Percentiles rank a stretch among this genome's conserved stretches.
phyloP scores from a whole-genome alignment of 2,888 invertebrate genomes.

The Eristalis intricaria region DNA sequence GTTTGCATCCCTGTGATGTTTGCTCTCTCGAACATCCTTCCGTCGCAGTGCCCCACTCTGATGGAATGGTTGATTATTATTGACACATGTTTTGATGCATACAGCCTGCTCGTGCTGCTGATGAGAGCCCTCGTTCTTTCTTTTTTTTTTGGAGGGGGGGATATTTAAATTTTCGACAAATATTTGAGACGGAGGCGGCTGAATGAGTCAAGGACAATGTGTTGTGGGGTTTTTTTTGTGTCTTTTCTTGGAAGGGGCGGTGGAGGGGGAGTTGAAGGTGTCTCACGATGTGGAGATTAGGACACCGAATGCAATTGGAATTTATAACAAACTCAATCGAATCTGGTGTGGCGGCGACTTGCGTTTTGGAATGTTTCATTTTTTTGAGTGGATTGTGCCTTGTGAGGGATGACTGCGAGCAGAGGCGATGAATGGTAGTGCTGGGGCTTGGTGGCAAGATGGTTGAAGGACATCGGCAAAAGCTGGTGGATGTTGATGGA shows the following conservation, averaged over 20 bases:
- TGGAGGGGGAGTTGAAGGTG: background rate
- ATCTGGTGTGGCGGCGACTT: background rate
- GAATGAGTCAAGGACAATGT: too few relatives aligned
- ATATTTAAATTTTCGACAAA: conserved; percentile 6
- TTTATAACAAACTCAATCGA: background rate
- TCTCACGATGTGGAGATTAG: conserved; percentile 5
- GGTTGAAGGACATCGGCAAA: too few relatives aligned
- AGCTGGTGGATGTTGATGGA: too few relatives aligned
- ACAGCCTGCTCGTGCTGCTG: conserved; percentile 7
- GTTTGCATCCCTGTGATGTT: conserved; percentile 64
- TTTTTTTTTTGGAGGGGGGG: background rate
- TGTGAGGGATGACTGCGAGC: too few relatives aligned
- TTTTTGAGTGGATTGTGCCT: too few relatives aligned
- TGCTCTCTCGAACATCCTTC: conserved; percentile 52
- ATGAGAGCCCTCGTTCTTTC: background rate
- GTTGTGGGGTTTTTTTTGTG: background rate
- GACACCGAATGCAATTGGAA: conserved; percentile 8
- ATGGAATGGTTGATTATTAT: conserved; percentile 70
- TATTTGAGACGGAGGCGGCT: background rate
- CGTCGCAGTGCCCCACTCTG: conserved; percentile 36
- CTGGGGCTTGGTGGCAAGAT: too few relatives aligned
- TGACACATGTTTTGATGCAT: conserved; percentile 66
- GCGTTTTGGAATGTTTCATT: background rate
- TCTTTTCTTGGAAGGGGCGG: background rate
- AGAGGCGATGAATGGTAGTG: too few relatives aligned